Evolutionary conservation across 2,113 vertebrate genomes (phyloP).

Genomic region (Morone chrysops): DNA sequence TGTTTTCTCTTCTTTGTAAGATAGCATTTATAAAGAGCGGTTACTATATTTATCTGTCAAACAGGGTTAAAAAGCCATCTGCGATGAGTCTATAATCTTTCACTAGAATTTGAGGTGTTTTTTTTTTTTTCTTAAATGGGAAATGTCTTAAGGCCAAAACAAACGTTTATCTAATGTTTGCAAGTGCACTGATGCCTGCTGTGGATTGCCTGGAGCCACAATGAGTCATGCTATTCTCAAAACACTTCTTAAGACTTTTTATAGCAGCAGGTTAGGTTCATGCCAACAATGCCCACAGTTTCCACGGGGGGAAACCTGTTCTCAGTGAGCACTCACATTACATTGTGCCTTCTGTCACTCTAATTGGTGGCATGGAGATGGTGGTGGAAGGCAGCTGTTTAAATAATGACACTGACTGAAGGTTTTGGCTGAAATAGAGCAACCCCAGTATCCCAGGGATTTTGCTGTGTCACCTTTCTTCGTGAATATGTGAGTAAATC

Average conservation of each 20-base stretch:
- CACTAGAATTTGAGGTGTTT: conserved; percentile 8
- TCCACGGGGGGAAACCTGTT: conserved; percentile 46
- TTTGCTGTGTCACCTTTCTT: background rate
- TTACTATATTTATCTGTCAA: background rate
- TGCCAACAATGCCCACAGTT: conserved; percentile 61
- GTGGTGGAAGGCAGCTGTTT: conserved; percentile 24
- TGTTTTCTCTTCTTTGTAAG: too few species aligned
- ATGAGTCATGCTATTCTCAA: conserved; percentile 63
- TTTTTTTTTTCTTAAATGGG: conserved; percentile 23
- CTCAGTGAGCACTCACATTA: conserved; percentile 33
- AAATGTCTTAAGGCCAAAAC: conserved; percentile 45
- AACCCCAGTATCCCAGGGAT: background rate
- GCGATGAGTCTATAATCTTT: conserved; percentile 37
- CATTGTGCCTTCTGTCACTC: conserved; percentile 46
- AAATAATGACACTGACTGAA: conserved; percentile 35
- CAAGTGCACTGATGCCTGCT: conserved; percentile 49
- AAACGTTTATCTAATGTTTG: conserved; percentile 63
- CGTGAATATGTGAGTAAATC: conserved; percentile 1
- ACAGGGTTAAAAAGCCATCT: background rate
- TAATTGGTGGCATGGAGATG: conserved; percentile 9
- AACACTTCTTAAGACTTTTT: conserved; percentile 57
- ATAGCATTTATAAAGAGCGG: background rate
- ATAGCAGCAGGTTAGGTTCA: conserved; percentile 63
- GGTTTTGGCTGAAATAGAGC: background rate
- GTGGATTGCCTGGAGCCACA: conserved; percentile 50